Base-by-base conservation (phyloP, 2,888 invertebrate genomes). In the Chironomus tentans region DNA sequence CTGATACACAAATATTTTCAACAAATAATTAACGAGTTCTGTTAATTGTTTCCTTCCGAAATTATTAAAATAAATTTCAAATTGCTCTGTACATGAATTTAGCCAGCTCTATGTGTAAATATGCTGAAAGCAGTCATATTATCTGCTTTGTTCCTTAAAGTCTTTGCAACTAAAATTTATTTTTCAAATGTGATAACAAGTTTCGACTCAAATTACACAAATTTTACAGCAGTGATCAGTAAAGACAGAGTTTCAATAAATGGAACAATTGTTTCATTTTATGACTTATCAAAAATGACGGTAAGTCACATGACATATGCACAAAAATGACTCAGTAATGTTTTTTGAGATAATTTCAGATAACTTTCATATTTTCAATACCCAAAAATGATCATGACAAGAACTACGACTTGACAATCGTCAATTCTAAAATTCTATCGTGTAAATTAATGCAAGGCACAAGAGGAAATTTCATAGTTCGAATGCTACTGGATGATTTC, bases 361-460 rank as follows among this genome's bases (percentile, higher is more conserved):
- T 62, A 4, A 46, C 62, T 21, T 46, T 73, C 21, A 56, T 6
- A 7, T 22, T 73, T 28, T 56, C 65, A 18, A 38, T 73, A 10
- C 24, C 62, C 7, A 72, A 61, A 24, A 65, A 46, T 12, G 10
- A 13, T 24, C 12, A 62, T 12, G 62, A 73, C 18, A 38, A 38
- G 7, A 65, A 73, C 15, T 62, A 28, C 6, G 73, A 65, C 2
- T 28, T 18, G 4, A 28, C 18, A 3, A 10, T 73, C n/a, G 6
- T 62, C 4, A 7, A 15, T 13, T 73, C 73, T 2, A 65, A 62
- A 15, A 4, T 73, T 1, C 2, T 4, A 6, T 10, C 73, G 0
- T 73, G 73, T 18, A 73, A 65, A 21, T n/a, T 73, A 2, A 62
- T 4, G 7, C 24, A 73, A 62, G 73, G 73, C 7, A 65, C 38